phyloP scores from a whole-genome alignment of 2,113 vertebrate genomes.

The Sturnira hondurensis region DNA sequence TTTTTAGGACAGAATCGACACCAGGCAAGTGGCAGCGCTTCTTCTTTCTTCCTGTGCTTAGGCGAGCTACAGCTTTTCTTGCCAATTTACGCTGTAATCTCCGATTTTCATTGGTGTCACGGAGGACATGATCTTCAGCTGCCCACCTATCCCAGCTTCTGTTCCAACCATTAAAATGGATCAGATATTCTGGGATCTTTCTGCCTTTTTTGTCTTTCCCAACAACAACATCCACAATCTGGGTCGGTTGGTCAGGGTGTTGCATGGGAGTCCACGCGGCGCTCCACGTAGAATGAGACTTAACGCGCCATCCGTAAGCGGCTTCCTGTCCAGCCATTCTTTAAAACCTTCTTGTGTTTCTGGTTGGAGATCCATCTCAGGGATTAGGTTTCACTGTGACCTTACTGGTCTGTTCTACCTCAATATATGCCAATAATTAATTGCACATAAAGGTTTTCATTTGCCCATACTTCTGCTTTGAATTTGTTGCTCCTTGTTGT shows the following conservation, averaged over 20 bases:
- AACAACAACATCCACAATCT: conserved; percentile 94
- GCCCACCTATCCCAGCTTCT: conserved; percentile 99
- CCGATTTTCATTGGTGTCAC: conserved; percentile 95
- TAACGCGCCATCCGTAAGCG: background rate
- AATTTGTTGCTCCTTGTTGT: background rate
- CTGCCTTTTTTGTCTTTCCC: conserved; percentile 95
- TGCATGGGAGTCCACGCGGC: background rate
- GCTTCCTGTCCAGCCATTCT: background rate
- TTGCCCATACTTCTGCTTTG: background rate
- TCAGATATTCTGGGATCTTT: conserved; percentile 97
- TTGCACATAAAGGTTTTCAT: background rate
- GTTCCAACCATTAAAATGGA: conserved; percentile 99
- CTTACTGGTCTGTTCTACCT: background rate
- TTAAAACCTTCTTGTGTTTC: conserved; percentile 13
- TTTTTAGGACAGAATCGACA: conserved; percentile 94
- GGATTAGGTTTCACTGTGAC: background rate
- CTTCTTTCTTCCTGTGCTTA: conserved; percentile 96
- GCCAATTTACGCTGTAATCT: conserved; percentile 98
- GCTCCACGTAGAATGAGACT: background rate
- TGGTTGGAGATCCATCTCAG: conserved; percentile 7
- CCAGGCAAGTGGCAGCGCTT: conserved; percentile 94
- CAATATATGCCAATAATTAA: conserved; percentile 41
- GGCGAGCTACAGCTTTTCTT: conserved; percentile 98
- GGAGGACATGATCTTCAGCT: conserved; percentile 99
- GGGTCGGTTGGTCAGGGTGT: background rate